Evolutionary conservation across 2,113 vertebrate genomes (phyloP), one percentile per base, ranked within the genome.

Genomic region (Sardina pilchardus): DNA sequence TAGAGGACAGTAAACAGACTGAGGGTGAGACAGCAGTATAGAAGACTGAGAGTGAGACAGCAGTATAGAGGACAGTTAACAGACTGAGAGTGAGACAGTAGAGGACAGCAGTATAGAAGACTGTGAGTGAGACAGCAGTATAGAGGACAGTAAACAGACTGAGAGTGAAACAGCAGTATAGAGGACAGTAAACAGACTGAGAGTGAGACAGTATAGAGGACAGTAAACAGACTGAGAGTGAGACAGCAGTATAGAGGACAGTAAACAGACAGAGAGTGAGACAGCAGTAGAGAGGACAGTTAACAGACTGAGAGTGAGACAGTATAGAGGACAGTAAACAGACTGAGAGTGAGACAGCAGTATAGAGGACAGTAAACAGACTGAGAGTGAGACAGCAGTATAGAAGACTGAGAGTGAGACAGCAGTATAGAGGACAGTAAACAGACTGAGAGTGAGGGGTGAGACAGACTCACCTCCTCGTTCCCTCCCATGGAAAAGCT

Each of bases 381-480:
- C n/a, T n/a, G n/a, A n/a, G 53, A 56, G 53, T 19, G 53, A 53
- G 12, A 53, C 4, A 50, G 48, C 8, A n/a, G 48, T 16, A 19
- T 3, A 19, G 16, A 53, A 17, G 48, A 50, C 4, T 9, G 48
- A 50, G 48, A 17, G 48, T 7, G 48, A 2, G 48, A 50, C 1
- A 50, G 48, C n/a, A n/a, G n/a, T n/a, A n/a, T n/a, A n/a, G n/a
- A 53, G 50, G 10, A 81, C 30, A 8, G 16, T 10, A 30, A 39
- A 12, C 48, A 85, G 67, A 81, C 21, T 43, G 85, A 84, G 87
- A 44, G 85, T 86, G 84, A 89, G 82, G 2, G 67, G 63, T 87
- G 47, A 85, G 47, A 53, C 16, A 0, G 24, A 82, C 91, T 94
- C 88, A 95, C 95, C 94, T 93, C 89, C 91, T 85, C 85, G 90